These are phyloP conservation scores for Notolepis coatsorum DNA, from an alignment of 2,797 vertebrate species.

Conservation along the genomic window DNA sequence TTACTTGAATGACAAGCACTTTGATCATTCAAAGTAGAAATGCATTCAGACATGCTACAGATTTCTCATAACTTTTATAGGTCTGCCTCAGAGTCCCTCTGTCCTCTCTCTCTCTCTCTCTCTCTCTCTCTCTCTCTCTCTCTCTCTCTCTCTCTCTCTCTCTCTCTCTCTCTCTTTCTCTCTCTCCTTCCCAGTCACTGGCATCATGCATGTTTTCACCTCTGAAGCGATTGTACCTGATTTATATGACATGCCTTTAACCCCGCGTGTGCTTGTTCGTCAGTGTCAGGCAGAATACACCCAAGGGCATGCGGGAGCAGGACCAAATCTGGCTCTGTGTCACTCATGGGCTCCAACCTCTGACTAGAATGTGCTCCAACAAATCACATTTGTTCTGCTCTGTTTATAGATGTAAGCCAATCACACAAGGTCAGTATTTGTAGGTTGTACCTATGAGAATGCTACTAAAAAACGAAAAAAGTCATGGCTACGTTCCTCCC, in stretches of 20 bases:
- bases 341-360: constrained; percentile 71
- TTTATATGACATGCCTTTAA: constrained; percentile 84
- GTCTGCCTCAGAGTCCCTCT: too few relatives aligned
- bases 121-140: constrained; percentile 21
- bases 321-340: constrained; percentile 74
- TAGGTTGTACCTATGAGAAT: background rate
- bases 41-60: constrained; percentile 37
- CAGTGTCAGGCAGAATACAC: constrained; percentile 76
- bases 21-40: constrained; percentile 52
- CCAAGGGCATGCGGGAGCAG: constrained; percentile 76
- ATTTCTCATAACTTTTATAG: constrained; percentile 3
- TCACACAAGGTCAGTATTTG: constrained; percentile 50
- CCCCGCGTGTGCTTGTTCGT: constrained; percentile 77
- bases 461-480: background rate
- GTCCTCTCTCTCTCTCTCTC: constrained; percentile 29
- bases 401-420: constrained; percentile 46
- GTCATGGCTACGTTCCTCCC: background rate
- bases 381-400: constrained; percentile 72
- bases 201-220: constrained; percentile 78
- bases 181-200: constrained; percentile 53
- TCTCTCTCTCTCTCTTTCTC: constrained; percentile 19
- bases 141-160: constrained; percentile 10
- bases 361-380: constrained; percentile 64
- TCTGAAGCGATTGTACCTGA: constrained; percentile 79
- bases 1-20: too few relatives aligned